A percentile compares a stretch with the other conserved stretches of the same genome.
These are phyloP conservation scores for Hydroisotoma schaefferi DNA, from an alignment of 2,888 invertebrate genomes.

Conservation along the genomic window DNA sequence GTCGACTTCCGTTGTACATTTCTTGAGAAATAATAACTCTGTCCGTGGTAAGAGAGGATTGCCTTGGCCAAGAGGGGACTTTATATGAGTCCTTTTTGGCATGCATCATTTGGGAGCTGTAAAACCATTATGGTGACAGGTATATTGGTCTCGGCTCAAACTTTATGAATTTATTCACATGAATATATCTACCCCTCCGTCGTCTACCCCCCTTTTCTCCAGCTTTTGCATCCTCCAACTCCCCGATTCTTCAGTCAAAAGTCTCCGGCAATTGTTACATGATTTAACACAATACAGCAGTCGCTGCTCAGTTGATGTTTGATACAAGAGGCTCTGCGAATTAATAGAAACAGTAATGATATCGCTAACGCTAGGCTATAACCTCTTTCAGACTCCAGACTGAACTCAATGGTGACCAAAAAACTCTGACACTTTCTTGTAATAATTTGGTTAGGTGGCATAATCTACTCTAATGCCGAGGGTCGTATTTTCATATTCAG, in stretches of 20 bases:
- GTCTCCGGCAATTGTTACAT: no score
- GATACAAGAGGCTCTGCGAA: no score
- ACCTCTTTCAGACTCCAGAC: no score
- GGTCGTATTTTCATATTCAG: no score
- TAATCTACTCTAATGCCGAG: no score
- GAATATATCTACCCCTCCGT: conserved; percentile 37
- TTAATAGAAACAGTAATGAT: no score
- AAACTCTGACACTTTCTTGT: no score
- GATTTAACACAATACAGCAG: no score
- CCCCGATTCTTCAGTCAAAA: background rate
- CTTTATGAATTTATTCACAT: conserved; percentile 46
- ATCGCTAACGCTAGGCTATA: no score
- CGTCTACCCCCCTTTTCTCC: conserved; percentile 18
- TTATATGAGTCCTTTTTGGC: conserved; percentile 24
- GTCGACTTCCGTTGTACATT: background rate
- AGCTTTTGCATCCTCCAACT: conserved; percentile 5
- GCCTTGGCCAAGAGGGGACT: conserved; percentile 17
- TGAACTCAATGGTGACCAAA: no score
- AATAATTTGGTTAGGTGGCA: no score
- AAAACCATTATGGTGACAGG: conserved; percentile 49
- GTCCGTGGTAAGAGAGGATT: conserved; percentile 7
- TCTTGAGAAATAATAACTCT: background rate
- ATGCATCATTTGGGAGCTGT: conserved; percentile 47
- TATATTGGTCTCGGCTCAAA: conserved; percentile 47
- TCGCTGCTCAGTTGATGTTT: no score